Base-by-base conservation (phyloP, 2,113 vertebrate species). In the Toxotes jaculatrix region DNA sequence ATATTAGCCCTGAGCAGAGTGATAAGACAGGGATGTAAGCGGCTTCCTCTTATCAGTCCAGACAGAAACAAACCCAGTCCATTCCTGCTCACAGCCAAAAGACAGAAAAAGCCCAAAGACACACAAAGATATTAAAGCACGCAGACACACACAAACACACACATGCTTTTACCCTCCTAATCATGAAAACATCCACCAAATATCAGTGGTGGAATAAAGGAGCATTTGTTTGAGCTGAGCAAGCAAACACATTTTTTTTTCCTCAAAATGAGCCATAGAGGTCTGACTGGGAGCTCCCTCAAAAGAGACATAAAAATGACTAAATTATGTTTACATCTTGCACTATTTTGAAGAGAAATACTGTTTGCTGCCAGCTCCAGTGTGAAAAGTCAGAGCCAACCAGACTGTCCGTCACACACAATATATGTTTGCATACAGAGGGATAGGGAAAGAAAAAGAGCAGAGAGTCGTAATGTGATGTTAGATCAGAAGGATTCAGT, bases 11-110 rank as follows among this genome's bases (percentile, higher is more conserved):
- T 87, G 90, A 93, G 91, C 86, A 72, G 64, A 82, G 85, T 82
- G 93, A 94, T 93, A 93, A 93, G 91, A 82, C 80, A 81, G 75
- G 90, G 81, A 85, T 90, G 82, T 93, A 93, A 93, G 93, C 92
- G 74, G 92, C 94, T 94, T 93, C 90, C 89, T 90, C 91, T 93
- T 94, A 94, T 94, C 94, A 84, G 85, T 84, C 75, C 90, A 72
- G 85, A 82, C 91, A 94, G 91, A 91, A 90, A 91, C 85, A 88
- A 89, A 91, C 87, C 80, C 83, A 70, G 88, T 88, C 87, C 82
- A 87, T 87, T 91, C 42, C 84, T 82, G 83, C 83, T 90, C 80
- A 69, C 31, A 88, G 86, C 80, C 65, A 82, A 89, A 90, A 79
- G 71, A 84, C 81, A 64, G 60, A 88, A 87, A 87, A 84, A 84